phyloP scores from a whole-genome alignment of 64 coral and sea anemone species.

The Stichodactyla helianthus region DNA sequence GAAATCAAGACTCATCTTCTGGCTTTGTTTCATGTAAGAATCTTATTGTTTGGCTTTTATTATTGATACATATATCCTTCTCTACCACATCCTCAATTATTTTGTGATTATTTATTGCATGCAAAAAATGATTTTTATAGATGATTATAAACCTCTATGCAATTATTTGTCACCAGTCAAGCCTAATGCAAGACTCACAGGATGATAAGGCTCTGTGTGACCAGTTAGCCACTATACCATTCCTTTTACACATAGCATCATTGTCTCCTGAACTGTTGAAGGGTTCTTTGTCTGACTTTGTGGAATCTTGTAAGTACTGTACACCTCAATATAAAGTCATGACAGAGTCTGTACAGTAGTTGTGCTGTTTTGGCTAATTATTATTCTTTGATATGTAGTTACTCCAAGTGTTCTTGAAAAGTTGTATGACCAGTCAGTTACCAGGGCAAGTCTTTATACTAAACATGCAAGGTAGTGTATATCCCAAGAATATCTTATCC shows the following conservation, averaged over 20 bases:
- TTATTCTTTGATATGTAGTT: constrained; percentile 26
- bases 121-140: too few species aligned
- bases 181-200: constrained; percentile 19
- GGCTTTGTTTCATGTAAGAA: constrained; percentile 73
- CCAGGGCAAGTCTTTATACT: not conserved
- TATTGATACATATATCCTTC: not conserved
- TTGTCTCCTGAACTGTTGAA: constrained; percentile 67
- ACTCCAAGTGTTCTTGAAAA: constrained; percentile 36
- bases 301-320: constrained; percentile 71
- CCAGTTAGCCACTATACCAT: constrained; percentile 69
- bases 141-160: too few species aligned
- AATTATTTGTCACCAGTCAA: constrained; percentile 32
- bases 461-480: constrained; percentile 8
- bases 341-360: not conserved
- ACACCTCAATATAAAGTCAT: not conserved
- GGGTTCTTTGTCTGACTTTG: constrained; percentile 73
- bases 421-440: constrained; percentile 39
- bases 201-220: constrained; percentile 32
- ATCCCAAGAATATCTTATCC: too few species aligned
- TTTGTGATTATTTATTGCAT: too few species aligned
- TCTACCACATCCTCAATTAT: too few species aligned
- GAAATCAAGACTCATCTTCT: constrained; percentile 72
- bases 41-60: not conserved
- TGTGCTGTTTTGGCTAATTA: not conserved
- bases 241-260: constrained; percentile 76